Evolutionary conservation across 1,140 invertebrate genomes (phyloP), one percentile per base, ranked within the genome.

Genomic region (Bacillus rossius): DNA sequence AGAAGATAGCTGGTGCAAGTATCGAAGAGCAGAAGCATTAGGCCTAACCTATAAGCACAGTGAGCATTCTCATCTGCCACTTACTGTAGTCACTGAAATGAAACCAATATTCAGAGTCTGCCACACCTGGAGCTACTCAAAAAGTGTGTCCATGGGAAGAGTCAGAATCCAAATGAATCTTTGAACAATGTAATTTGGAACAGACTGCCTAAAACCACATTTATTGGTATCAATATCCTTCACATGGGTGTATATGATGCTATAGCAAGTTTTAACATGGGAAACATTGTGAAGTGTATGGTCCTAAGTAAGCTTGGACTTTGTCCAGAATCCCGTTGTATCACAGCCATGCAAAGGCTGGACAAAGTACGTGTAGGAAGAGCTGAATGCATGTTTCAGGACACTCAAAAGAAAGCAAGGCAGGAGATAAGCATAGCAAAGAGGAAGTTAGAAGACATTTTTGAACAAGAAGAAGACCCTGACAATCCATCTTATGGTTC

Each of bases 1-100:
- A 34, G 5, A 34, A 34, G 29, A 34, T 16, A 47, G 48, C 13
- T 54, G 60, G 56, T 61, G 60, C 38, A 61, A 61, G 41, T 61
- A 59, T 49, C 34, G 45, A 34, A 58, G 41, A 19, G 34, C 43
- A n/a, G 22, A 29, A 17, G 16, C 8, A 49, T 17, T 47, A 48
- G 53, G 53, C 8, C n/a, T 37, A 38, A 42, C 50, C 43, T 55
- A 60, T 48, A 26, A 52, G 3, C 54, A 58, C 29, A 45, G 16
- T 17, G 25, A 61, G 34, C 58, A 60, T 34, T 52, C 37, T 14
- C 59, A 60, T 29, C 54, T 60, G 2, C 59, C 54, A 40, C 14
- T 17, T 20, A 47, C 43, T 29, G 22, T 56, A 5, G 50, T 57
- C 25, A 25, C 34, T 56, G 43, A 51, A 20, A 48, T 60, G 43